phyloP scores from a whole-genome alignment of 2,113 vertebrate species.

The Motacilla alba region DNA sequence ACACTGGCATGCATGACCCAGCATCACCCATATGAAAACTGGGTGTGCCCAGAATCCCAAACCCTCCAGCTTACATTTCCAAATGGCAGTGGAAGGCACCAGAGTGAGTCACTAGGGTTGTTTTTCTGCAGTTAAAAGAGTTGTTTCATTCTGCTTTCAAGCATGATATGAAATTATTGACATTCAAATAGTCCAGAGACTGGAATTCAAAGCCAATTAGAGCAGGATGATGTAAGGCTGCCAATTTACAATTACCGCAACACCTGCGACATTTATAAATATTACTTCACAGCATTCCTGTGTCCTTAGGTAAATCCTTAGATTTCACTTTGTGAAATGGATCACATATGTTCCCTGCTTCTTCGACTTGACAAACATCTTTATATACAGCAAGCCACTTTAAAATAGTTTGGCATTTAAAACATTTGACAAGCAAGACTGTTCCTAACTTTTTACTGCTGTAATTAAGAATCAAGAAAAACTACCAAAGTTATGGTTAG shows the following conservation, averaged over 20 bases:
- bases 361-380: neutral
- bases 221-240: slow-evolving; percentile 6
- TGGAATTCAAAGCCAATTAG: slow-evolving; percentile 48
- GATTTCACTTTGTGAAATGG: slow-evolving; percentile 57
- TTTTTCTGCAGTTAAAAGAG: neutral
- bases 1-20: neutral
- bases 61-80: neutral
- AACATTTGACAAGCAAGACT: neutral
- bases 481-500: neutral
- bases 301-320: slow-evolving; percentile 63
- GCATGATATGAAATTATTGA: slow-evolving; percentile 20
- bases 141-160: slow-evolving; percentile 11
- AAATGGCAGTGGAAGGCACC: neutral
- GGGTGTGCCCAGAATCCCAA: neutral
- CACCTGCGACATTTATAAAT: slow-evolving; percentile 54
- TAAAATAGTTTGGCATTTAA: slow-evolving; percentile 10
- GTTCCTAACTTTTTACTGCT: neutral
- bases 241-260: slow-evolving; percentile 41
- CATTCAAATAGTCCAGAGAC: neutral
- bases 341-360: slow-evolving; percentile 59
- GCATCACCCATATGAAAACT: fast-evolving
- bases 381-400: neutral
- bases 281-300: slow-evolving; percentile 67
- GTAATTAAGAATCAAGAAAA: slow-evolving; percentile 16
- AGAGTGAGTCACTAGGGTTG: neutral